phyloP scores from a whole-genome alignment of 2,797 vertebrate genomes.

The Acropternis orthonyx region DNA sequence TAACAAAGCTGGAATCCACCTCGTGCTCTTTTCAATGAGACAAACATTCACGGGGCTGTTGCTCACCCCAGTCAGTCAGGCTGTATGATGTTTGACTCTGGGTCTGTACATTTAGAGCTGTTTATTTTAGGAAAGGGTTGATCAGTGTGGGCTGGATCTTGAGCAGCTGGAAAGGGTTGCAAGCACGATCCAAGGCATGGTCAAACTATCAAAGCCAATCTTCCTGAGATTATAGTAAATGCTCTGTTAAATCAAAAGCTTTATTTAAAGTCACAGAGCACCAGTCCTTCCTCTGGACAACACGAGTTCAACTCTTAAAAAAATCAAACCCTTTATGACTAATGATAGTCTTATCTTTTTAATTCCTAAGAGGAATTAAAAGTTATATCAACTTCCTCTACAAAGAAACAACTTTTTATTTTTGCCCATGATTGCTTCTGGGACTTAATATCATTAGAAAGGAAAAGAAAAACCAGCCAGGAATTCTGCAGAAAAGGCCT shows the following conservation, averaged over 20 bases:
- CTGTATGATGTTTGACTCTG: not conserved
- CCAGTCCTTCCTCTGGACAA: not conserved
- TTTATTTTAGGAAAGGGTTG: conserved; percentile 19
- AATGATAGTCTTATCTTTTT: not conserved
- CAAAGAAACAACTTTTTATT: not conserved
- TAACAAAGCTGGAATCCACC: not conserved
- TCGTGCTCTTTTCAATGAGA: not conserved
- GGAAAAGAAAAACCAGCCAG: not conserved
- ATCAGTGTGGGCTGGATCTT: not conserved
- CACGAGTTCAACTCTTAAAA: not conserved
- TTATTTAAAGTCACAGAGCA: not conserved
- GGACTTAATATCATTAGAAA: not conserved
- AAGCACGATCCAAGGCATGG: not conserved
- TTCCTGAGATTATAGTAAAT: not conserved
- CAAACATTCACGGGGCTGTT: not conserved
- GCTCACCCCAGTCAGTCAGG: not conserved
- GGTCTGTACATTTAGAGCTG: not conserved
- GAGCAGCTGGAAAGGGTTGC: not conserved
- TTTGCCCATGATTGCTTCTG: not conserved
- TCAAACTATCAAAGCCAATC: rapidly evolving
- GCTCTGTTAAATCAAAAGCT: not conserved
- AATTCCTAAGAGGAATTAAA: not conserved
- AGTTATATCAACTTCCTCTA: not conserved
- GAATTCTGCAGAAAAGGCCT: not conserved
- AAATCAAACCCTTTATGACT: not conserved